Evolutionary conservation across 2,797 vertebrate species (phyloP), one percentile per base, ranked within the genome.

Genomic region (Lerista edwardsae): DNA sequence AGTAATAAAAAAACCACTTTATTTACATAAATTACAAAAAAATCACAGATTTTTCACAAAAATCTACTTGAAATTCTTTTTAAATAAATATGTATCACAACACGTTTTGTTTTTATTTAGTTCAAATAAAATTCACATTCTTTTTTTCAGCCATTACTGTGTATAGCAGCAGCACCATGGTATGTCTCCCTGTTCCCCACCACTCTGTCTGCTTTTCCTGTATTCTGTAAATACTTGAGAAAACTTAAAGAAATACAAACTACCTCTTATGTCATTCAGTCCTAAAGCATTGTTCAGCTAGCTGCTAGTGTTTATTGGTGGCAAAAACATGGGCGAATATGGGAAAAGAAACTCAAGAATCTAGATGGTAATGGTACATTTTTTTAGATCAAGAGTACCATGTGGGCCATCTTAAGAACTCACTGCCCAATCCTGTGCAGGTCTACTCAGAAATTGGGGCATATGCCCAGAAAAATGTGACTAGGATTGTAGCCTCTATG

Each of bases 11-110:
- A 91, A 82, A 1, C n/a, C 76, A 92, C 89, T 95, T 95, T 95
- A 94, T 95, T 95, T 95, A 89, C 91, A 94, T 90, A 88, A 94
- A 91, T 93, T 94, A 93, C 85, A 85, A 90, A 92, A 82, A 80
- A 79, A 15, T 39, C 87, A 93, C 92, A 67, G 80, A 89, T 5
- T 83, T 79, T 57, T 91, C 91, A 93, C 93, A 84, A 86, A 90
- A 85, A 31, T 75, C 90, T 94, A 93, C 88, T 90, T 89, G 89
- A 92, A 92, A 93, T 91, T 92, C 73, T 47, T 23, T 57, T 57
- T 91, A 41, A 83, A 86, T 82, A 85, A 88, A 76, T 47, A 73
- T 75, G 44, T 81, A 69, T 80, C 83, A 84, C 2, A 0, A 61
- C 71, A 3, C 75, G n/a, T n/a, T n/a, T n/a, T n/a, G n/a, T 79